Percentiles rank a stretch among this genome's conserved stretches.
These are phyloP conservation scores for Chlamydotis undulata DNA, from an alignment of 2,113 vertebrate species.

Conservation along the genomic window DNA sequence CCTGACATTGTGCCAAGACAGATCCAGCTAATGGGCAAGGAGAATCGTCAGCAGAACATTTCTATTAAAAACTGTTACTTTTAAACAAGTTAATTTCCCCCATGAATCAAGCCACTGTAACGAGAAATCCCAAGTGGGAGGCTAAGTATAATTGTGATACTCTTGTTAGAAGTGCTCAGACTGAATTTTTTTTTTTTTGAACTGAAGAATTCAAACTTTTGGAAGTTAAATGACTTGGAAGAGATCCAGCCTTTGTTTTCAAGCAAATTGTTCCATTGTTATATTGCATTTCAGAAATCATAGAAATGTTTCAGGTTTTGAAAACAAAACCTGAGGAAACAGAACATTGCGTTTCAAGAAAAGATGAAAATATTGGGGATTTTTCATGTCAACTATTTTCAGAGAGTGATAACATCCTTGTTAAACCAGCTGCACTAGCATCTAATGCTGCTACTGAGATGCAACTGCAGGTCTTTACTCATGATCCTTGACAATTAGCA, in stretches of 20 bases:
- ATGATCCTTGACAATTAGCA: not conserved
- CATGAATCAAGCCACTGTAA: not conserved
- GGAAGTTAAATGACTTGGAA: conserved; percentile 8
- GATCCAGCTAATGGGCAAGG: not conserved
- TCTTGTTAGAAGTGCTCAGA: conserved; percentile 10
- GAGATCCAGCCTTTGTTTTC: conserved; percentile 8
- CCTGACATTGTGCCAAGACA: not conserved
- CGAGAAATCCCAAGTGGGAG: not conserved
- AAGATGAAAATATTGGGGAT: not conserved
- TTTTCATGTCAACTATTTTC: not conserved
- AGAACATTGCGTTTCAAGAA: not conserved
- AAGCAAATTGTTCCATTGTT: not conserved
- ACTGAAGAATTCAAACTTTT: not conserved
- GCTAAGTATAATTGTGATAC: not conserved
- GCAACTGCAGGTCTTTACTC: not conserved
- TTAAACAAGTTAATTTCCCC: conserved; percentile 53
- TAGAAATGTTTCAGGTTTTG: not conserved
- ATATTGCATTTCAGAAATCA: not conserved
- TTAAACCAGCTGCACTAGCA: not conserved
- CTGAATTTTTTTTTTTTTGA: not conserved
- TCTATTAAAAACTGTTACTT: conserved; percentile 27
- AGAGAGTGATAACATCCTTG: not conserved
- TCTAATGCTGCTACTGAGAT: not conserved
- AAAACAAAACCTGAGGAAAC: not conserved
- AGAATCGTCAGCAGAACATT: conserved; percentile 26